These are phyloP conservation scores for Tor tambroides DNA, from an alignment of 2,113 vertebrate genomes.

Conservation along the genomic window DNA sequence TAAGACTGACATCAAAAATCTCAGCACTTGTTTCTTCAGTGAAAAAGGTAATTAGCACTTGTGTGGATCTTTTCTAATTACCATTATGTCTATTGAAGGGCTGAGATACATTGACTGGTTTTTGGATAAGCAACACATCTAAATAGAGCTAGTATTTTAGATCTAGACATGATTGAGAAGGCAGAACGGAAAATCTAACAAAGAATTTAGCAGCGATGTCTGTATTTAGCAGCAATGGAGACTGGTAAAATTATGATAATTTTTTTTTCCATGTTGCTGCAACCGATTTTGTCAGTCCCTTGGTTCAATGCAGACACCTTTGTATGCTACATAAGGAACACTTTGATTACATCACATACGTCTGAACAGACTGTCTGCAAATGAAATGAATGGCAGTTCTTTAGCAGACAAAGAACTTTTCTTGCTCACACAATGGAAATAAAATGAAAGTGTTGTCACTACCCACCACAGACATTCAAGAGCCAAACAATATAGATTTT, in stretches of 20 bases:
- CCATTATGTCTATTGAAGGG: neutral
- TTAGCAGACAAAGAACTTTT: conserved; percentile 12
- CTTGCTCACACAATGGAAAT: conserved; percentile 12
- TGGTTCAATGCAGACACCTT: neutral
- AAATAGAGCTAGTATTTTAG: neutral
- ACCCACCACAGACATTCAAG: neutral
- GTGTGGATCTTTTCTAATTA: neutral
- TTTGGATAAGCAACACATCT: neutral
- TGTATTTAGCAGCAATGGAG: neutral
- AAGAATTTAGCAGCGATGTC: neutral
- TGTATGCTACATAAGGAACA: neutral
- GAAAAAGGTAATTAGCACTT: neutral
- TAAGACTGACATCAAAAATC: neutral
- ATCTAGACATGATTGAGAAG: neutral
- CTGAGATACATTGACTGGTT: neutral
- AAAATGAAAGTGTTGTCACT: neutral
- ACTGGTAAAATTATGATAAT: neutral
- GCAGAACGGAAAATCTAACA: neutral
- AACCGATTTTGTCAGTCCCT: neutral
- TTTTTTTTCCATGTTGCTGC: neutral
- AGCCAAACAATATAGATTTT: neutral
- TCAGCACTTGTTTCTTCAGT: neutral
- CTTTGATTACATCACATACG: neutral
- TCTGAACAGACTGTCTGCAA: neutral
- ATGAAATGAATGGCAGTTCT: conserved; percentile 11